Evolutionary conservation across 2,888 invertebrate species (phyloP).

Genomic region (Andrena flavipes): DNA sequence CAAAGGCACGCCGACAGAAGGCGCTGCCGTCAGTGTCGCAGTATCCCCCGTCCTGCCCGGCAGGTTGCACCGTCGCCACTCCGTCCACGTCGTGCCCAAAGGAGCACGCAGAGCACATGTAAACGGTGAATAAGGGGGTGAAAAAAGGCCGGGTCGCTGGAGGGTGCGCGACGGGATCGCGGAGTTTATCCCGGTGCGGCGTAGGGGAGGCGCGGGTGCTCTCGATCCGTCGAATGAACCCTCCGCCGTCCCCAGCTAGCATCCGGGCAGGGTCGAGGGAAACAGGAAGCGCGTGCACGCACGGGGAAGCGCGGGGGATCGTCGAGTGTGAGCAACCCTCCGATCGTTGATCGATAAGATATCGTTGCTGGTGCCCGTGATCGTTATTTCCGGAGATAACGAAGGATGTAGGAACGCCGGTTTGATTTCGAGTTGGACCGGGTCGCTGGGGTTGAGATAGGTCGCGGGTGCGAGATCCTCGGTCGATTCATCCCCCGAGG

Average conservation of each 20-base stretch:
- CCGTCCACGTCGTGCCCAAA: slow-evolving; percentile 77
- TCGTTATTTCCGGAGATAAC: background rate
- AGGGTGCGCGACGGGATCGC: background rate
- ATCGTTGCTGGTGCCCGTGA: background rate
- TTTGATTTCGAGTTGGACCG: background rate
- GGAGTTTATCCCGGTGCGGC: background rate
- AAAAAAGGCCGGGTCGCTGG: background rate
- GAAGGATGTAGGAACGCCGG: background rate
- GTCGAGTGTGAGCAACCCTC: slow-evolving; percentile 8
- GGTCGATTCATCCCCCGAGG: slow-evolving; percentile 38
- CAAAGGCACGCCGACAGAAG: slow-evolving; percentile 73
- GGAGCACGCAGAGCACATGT: slow-evolving; percentile 67
- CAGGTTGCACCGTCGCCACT: slow-evolving; percentile 77
- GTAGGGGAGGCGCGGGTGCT: background rate
- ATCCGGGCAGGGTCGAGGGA: slow-evolving; percentile 1
- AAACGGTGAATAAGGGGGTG: slow-evolving; percentile 63
- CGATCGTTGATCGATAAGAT: slow-evolving; percentile 34
- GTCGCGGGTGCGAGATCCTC: slow-evolving; percentile 45
- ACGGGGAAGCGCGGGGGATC: background rate
- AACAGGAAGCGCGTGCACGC: slow-evolving; percentile 11
- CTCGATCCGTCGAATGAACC: background rate
- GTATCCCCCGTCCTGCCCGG: slow-evolving; percentile 77
- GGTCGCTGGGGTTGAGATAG: slow-evolving; percentile 37
- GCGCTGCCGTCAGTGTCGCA: slow-evolving; percentile 81
- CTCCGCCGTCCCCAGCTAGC: background rate